Percentiles rank a stretch among this genome's conserved stretches.
Evolutionary conservation across 2,113 vertebrate species (phyloP).

Genomic region (Solea senegalensis): DNA sequence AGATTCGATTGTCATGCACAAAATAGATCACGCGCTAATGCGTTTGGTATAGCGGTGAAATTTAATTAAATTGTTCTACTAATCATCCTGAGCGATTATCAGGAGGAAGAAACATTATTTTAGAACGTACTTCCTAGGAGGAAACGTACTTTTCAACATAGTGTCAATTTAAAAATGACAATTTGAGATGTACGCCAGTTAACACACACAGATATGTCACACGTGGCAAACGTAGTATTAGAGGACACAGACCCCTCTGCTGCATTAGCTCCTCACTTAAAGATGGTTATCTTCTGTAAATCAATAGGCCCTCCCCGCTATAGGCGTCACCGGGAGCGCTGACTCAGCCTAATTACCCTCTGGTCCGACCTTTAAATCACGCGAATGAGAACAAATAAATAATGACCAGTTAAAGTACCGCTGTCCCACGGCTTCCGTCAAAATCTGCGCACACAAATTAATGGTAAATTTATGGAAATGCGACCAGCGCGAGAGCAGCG

Average conservation of each 20-base stretch:
- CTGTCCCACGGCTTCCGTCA: conserved; percentile 59
- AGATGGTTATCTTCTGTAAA: conserved; percentile 80
- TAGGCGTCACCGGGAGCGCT: conserved; percentile 56
- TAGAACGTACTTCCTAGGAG: too few species aligned
- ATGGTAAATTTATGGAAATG: conserved; percentile 76
- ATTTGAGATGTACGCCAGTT: conserved; percentile 3
- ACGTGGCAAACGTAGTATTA: conserved; percentile 13
- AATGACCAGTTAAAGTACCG: conserved; percentile 71
- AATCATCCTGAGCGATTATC: too few species aligned
- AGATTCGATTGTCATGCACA: background rate
- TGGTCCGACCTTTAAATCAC: conserved; percentile 74
- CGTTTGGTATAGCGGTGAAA: background rate
- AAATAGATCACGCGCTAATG: too few species aligned
- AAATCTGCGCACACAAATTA: conserved; percentile 71
- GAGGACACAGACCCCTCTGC: conserved; percentile 29
- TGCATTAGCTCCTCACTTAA: conserved; percentile 54
- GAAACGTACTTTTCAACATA: background rate
- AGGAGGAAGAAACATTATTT: too few species aligned
- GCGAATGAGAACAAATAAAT: conserved; percentile 79
- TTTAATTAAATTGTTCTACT: background rate
- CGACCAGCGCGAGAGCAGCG: conserved; percentile 51
- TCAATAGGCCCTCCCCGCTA: conserved; percentile 69
- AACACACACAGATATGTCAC: conserved; percentile 9
- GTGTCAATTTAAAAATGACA: conserved; percentile 11
- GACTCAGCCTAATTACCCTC: conserved; percentile 80